phyloP scores from a whole-genome alignment of 2,113 vertebrate genomes.

The Dipodomys stephensi region DNA sequence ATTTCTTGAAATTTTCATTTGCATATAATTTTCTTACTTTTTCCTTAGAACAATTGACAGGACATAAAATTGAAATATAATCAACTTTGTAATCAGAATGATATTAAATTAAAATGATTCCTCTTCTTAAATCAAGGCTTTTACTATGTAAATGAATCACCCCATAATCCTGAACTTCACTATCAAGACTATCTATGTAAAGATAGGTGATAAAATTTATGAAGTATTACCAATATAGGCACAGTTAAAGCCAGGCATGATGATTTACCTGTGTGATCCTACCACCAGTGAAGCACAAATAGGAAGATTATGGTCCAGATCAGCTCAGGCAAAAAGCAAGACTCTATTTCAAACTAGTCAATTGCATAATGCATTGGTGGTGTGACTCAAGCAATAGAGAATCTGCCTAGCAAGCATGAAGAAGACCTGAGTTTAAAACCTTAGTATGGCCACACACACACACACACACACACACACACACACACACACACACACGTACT shows the following conservation, averaged over 20 bases:
- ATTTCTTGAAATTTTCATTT: constrained; percentile 28
- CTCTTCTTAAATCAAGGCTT: constrained; percentile 45
- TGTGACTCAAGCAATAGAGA: no score
- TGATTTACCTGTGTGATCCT: no score
- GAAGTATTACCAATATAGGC: background rate
- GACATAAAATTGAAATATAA: constrained; percentile 49
- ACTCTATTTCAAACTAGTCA: no score
- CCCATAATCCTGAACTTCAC: background rate
- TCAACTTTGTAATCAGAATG: constrained; percentile 41
- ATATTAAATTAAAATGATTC: constrained; percentile 42
- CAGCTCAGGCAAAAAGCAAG: no score
- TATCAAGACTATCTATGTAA: background rate
- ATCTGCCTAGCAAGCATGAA: no score
- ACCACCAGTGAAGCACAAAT: no score
- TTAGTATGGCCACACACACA: no score
- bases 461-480: no score
- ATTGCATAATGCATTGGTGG: no score
- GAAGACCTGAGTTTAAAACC: no score
- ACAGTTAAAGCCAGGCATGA: background rate
- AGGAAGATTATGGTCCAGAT: no score
- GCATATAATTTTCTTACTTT: background rate
- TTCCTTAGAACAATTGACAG: background rate
- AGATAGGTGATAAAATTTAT: constrained; percentile 39
- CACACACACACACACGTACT: background rate
- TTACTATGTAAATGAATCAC: constrained; percentile 28